Evolutionary conservation across 2,113 vertebrate species (phyloP).

Genomic region (Turnix velox): DNA sequence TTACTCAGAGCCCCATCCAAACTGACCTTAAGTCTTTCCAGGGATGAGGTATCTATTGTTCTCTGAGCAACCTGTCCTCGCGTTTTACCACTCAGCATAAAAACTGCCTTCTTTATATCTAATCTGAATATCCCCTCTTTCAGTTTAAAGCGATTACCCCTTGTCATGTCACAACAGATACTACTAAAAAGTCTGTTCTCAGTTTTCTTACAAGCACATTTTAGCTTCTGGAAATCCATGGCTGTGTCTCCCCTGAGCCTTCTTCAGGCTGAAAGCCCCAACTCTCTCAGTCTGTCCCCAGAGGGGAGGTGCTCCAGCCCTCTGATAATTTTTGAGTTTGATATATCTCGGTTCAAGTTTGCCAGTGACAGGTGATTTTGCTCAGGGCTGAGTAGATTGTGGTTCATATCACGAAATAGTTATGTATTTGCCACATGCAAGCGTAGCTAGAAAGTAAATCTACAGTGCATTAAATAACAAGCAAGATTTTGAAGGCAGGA

Average conservation of each 20-base stretch:
- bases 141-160: background rate
- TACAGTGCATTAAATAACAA: background rate
- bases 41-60: background rate
- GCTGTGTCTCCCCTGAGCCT: accelerated
- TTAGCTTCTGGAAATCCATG: background rate
- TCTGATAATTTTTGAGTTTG: background rate
- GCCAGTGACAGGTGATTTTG: background rate
- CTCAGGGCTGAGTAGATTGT: background rate
- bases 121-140: background rate
- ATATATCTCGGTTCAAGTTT: background rate
- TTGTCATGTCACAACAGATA: accelerated
- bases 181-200: background rate
- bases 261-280: background rate
- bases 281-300: accelerated
- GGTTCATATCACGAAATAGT: background rate
- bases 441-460: background rate
- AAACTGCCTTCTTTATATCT: background rate
- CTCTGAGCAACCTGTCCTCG: background rate
- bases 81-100: background rate
- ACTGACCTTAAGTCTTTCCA: background rate
- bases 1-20: background rate
- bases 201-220: background rate
- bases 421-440: background rate
- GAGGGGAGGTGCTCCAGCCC: accelerated
- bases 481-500: background rate